These are phyloP conservation scores for Gymnoscelis rufifasciata DNA, from an alignment of 2,888 invertebrate genomes.

Conservation along the genomic window DNA sequence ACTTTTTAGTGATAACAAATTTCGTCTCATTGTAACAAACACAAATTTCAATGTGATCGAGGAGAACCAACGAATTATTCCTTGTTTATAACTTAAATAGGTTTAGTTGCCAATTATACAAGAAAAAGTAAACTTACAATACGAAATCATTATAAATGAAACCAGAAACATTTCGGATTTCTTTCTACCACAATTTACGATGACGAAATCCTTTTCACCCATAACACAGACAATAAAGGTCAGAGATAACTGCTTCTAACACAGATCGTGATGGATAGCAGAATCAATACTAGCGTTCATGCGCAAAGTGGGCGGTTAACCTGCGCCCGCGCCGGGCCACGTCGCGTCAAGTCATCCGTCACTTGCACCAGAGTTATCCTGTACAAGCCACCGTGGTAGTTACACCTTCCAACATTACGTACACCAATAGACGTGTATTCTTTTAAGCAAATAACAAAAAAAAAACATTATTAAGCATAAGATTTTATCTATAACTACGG, in stretches of 20 bases:
- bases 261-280: constrained; percentile 57
- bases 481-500: too few species aligned
- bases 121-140: too few species aligned
- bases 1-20: too few species aligned
- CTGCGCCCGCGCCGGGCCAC: constrained; percentile 61
- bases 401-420: neutral
- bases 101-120: too few species aligned
- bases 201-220: neutral
- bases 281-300: constrained; percentile 74
- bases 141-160: too few species aligned
- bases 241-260: neutral
- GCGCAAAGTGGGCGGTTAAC: constrained; percentile 75
- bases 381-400: constrained; percentile 44
- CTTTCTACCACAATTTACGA: neutral
- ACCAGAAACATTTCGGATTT: neutral
- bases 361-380: constrained; percentile 67
- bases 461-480: too few species aligned
- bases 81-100: too few species aligned
- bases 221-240: neutral
- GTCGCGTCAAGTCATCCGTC: constrained; percentile 69
- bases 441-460: too few species aligned
- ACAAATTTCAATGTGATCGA: too few species aligned
- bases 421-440: too few species aligned
- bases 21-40: too few species aligned
- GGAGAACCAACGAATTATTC: too few species aligned